Base-by-base conservation (phyloP, 2,797 vertebrate species). In the Premnoplex brunnescens region DNA sequence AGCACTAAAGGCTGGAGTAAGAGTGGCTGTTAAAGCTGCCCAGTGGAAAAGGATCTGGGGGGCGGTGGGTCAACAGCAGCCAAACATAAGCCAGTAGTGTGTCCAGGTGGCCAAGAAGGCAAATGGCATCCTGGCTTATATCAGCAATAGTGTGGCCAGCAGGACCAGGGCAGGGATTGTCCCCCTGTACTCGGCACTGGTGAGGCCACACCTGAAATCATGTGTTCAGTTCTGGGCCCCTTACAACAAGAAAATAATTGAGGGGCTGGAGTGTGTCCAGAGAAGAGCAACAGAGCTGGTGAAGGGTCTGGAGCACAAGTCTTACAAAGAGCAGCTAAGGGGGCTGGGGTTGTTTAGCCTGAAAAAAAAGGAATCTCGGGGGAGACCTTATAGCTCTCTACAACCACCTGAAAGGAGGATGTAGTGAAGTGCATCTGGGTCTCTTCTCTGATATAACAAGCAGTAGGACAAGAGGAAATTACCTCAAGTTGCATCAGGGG, bases 111-210 rank as follows among this genome's bases (percentile, higher is more conserved):
- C 36, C 32, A 76, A 43, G 9, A 44, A 17, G 55, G 27, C 15
- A 20, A 51, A 0, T 7, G 49, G 6, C 7, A n/a, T n/a, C 37
- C 56, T 49, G 36, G 48, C 7, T 3, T 56, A 13, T 0, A 10
- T 6, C 28, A 76, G 36, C 6, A 51, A 26, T 1, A 1, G 23
- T 3, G 27, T 7, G 49, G 13, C 43, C 36, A 82, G 43, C 27
- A 76, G 43, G 32, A 37, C 0, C 32, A 55, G 9, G 24, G 56
- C n/a, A 76, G 43, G 0, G 49, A 51, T 0, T 34, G n/a, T 18
- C 8, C 17, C 4, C 0, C 62, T 63, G 4, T 30, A 3, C 9
- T 9, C 0, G 0, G 24, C 49, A 56, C 43, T 4, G 37, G 3
- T 15, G 37, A 63, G 28, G 4, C 20, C 17, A 0, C 28, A 58